A percentile compares a stretch with the other conserved stretches of the same genome.
Conservation (phyloP, 2,113 vertebrate genomes). For the Larimichthys crocea region DNA sequence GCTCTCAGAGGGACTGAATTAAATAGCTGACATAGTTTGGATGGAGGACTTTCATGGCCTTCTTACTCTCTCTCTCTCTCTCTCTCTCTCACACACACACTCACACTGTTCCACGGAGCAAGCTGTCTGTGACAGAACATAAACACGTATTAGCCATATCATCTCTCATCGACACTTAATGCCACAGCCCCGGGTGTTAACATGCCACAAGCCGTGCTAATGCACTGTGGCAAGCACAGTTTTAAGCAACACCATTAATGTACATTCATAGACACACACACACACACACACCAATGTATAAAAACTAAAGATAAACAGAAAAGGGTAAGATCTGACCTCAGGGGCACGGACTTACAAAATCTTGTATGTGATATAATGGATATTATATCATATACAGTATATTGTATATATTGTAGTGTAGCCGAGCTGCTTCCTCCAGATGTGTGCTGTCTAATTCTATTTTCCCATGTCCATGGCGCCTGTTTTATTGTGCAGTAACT, state of each 20-base stretch:
- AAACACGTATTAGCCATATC: constrained; percentile 72
- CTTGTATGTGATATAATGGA: constrained; percentile 12
- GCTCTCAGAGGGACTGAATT: constrained; percentile 54
- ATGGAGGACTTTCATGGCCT: constrained; percentile 63
- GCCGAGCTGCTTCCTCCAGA: constrained; percentile 29
- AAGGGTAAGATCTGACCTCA: neutral
- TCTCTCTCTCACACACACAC: constrained; percentile 24
- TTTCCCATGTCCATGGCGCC: constrained; percentile 16
- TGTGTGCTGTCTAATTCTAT: constrained; percentile 36
- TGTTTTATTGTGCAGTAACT: constrained; percentile 48
- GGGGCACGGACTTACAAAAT: neutral
- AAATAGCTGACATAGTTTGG: constrained; percentile 73
- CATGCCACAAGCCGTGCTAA: constrained; percentile 57
- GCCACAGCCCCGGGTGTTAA: constrained; percentile 65
- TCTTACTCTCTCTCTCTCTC: constrained; percentile 21
- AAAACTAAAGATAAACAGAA: neutral
- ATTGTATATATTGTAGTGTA: neutral
- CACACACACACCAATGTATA: neutral
- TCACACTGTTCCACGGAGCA: constrained; percentile 12
- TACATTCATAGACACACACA: neutral
- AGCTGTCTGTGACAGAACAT: constrained; percentile 66
- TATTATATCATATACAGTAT: neutral
- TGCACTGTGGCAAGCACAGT: constrained; percentile 44
- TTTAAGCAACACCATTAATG: constrained; percentile 29
- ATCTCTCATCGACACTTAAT: constrained; percentile 70